These are phyloP conservation scores for Isotomurus palustris DNA, from an alignment of 2,888 invertebrate genomes.

Conservation along the genomic window DNA sequence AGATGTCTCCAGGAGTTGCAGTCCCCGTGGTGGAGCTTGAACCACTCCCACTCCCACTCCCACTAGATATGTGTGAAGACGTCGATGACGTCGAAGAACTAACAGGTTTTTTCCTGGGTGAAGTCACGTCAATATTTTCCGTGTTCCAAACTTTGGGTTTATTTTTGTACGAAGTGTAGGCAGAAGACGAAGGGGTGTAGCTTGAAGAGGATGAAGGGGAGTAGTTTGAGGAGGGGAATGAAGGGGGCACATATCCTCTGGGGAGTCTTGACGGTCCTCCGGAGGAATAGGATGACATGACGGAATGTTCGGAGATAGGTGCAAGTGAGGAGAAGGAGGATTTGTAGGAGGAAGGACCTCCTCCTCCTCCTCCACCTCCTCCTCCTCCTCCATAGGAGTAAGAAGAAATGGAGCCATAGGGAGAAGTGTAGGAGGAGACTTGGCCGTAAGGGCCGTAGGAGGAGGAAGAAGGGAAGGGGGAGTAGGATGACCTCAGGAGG, in stretches of 20 bases:
- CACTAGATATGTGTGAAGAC: neutral
- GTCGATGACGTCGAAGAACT: conserved; percentile 17
- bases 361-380: conserved; percentile 14
- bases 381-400: conserved; percentile 13
- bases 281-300: conserved; percentile 9
- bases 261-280: conserved; percentile 5
- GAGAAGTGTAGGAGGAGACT: conserved; percentile 5
- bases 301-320: conserved; percentile 43
- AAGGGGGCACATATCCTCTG: conserved; percentile 25
- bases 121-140: conserved; percentile 78
- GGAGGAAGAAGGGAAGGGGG: conserved; percentile 16
- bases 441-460: no score
- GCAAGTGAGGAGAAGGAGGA: conserved; percentile 25
- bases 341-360: conserved; percentile 14
- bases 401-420: conserved; percentile 6
- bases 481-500: neutral
- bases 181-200: neutral
- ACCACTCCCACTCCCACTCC: conserved; percentile 8
- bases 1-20: conserved; percentile 37
- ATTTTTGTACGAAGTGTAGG: neutral
- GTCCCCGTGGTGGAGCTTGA: no score
- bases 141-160: conserved; percentile 56
- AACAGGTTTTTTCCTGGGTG: conserved; percentile 49
- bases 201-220: neutral
- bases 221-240: neutral